Evolutionary conservation across 2,797 vertebrate genomes (phyloP).

Genomic region (Cetoscarus ocellatus): DNA sequence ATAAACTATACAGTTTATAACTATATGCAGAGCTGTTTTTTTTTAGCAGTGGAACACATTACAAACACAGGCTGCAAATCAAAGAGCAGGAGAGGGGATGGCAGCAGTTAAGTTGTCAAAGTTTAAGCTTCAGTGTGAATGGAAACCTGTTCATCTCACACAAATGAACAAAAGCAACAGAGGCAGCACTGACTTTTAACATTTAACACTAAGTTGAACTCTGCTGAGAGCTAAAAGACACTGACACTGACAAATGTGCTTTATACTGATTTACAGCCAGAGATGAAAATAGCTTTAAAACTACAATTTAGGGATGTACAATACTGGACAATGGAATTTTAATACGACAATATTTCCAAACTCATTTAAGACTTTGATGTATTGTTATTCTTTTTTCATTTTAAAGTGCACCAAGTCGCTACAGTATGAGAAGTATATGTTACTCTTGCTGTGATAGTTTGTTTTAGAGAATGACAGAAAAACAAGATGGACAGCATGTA

Average conservation of each 20-base stretch:
- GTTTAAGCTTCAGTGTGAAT: constrained; percentile 41
- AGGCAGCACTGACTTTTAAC: constrained; percentile 51
- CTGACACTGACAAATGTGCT: not conserved
- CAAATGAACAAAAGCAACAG: constrained; percentile 54
- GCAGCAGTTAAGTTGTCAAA: constrained; percentile 43
- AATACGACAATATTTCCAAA: too few relatives aligned
- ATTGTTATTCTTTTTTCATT: too few relatives aligned
- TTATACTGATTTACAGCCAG: not conserved
- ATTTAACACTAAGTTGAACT: constrained; percentile 69
- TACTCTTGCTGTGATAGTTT: too few relatives aligned
- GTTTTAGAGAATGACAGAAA: too few relatives aligned
- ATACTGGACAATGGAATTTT: too few relatives aligned
- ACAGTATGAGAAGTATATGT: too few relatives aligned
- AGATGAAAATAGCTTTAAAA: too few relatives aligned
- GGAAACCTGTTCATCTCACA: constrained; percentile 50
- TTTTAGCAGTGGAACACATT: constrained; percentile 33
- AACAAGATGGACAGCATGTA: too few relatives aligned
- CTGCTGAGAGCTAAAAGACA: constrained; percentile 1
- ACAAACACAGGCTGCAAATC: constrained; percentile 62
- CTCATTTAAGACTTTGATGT: too few relatives aligned
- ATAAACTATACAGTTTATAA: constrained; percentile 9
- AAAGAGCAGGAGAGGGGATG: constrained; percentile 52
- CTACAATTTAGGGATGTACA: too few relatives aligned
- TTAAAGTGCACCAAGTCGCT: too few relatives aligned
- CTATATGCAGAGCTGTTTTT: constrained; percentile 23